These are phyloP conservation scores for Timandra comae DNA, from an alignment of 2,888 invertebrate species.

Conservation along the genomic window DNA sequence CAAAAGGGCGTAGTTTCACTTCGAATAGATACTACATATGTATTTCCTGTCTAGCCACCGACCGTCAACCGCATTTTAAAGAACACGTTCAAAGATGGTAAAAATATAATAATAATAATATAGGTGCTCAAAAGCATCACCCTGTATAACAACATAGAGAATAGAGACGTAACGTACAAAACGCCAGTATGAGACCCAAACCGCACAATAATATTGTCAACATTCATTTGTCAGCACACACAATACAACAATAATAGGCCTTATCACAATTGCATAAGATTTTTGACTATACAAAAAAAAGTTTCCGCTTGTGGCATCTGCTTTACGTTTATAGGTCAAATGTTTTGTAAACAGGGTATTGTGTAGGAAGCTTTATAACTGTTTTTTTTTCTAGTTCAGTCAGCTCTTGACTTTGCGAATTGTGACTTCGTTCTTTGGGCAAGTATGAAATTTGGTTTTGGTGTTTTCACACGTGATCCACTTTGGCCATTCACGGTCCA, in stretches of 20 bases:
- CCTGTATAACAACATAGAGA: conserved; percentile 25
- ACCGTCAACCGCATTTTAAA: too few relatives aligned
- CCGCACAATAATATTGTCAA: conserved; percentile 68
- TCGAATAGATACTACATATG: too few relatives aligned
- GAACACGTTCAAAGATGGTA: too few relatives aligned
- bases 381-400: conserved; percentile 22
- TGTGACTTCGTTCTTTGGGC: too few relatives aligned
- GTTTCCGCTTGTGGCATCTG: conserved; percentile 51
- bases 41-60: too few relatives aligned
- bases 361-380: conserved; percentile 28
- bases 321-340: conserved; percentile 62
- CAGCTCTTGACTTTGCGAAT: conserved; percentile 1
- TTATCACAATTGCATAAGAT: conserved; percentile 35
- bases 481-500: too few relatives aligned
- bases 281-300: conserved; percentile 38
- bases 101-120: too few relatives aligned
- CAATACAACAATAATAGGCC: conserved; percentile 29
- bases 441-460: too few relatives aligned
- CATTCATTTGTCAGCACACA: conserved; percentile 64
- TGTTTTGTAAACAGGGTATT: conserved; percentile 56
- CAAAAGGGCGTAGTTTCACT: too few relatives aligned
- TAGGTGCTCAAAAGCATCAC: conserved; percentile 2
- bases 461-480: too few relatives aligned
- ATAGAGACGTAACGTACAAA: conserved; percentile 57
- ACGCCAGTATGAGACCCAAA: conserved; percentile 26